Conservation (phyloP, 2,888 invertebrate species). For the Agrochola lychnidis region DNA sequence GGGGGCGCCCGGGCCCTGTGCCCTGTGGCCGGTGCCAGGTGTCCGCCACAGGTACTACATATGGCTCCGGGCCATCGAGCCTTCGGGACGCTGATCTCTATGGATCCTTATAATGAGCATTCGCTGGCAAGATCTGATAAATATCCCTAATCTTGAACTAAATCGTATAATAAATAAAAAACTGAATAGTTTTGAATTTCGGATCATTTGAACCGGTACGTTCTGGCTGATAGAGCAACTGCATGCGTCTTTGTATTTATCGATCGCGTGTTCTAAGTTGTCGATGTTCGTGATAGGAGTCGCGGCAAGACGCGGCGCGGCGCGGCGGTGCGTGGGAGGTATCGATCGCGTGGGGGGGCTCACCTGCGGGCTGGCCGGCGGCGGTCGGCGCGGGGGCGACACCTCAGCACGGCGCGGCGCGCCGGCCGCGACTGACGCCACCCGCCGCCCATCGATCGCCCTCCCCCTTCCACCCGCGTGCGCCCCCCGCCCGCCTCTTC, state of each 20-base stretch:
- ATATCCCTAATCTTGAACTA: background rate
- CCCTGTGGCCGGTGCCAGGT: background rate
- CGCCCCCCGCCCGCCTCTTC: constrained; percentile 68
- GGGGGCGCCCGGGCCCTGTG: constrained; percentile 16
- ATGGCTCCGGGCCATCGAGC: background rate
- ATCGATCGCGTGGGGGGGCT: constrained; percentile 60
- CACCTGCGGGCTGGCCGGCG: constrained; percentile 65
- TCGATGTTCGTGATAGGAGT: constrained; percentile 7
- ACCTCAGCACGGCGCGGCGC: constrained; percentile 81
- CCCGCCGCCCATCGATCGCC: constrained; percentile 79
- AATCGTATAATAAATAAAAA: background rate
- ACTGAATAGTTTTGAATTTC: background rate
- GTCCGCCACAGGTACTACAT: constrained; percentile 47
- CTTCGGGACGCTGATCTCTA: background rate
- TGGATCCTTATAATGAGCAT: background rate
- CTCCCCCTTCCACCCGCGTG: constrained; percentile 62
- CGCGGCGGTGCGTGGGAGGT: constrained; percentile 37
- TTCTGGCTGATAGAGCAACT: constrained; percentile 23
- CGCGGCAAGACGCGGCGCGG: constrained; percentile 30
- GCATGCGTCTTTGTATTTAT: constrained; percentile 36
- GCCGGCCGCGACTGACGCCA: constrained; percentile 84
- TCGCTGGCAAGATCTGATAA: background rate
- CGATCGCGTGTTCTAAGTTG: constrained; percentile 37
- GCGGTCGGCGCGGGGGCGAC: constrained; percentile 73
- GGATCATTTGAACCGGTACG: background rate